phyloP scores from a whole-genome alignment of 1,140 invertebrate genomes.

The Zaprionus africanus region DNA sequence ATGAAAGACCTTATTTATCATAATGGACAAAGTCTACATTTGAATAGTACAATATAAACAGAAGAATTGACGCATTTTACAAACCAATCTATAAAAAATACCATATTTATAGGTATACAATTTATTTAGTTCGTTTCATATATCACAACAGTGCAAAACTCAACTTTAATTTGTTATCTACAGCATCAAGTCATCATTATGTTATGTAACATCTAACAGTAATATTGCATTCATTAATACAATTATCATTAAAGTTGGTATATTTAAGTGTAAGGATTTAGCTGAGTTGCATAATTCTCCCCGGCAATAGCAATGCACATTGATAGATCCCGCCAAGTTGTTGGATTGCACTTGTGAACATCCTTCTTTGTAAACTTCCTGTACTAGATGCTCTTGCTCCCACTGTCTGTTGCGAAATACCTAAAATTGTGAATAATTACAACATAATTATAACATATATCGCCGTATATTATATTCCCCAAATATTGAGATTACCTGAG shows the following conservation, averaged over 20 bases:
- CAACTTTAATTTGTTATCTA: background rate
- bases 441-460: background rate
- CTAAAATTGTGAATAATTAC: conserved; percentile 36
- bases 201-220: conserved; percentile 9
- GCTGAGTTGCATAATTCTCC: conserved; percentile 88
- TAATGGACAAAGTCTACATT: too few species aligned
- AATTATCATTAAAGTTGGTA: conserved; percentile 83
- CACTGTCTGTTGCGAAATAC: conserved; percentile 86
- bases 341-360: conserved; percentile 88
- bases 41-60: too few species aligned
- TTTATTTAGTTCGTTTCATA: conserved; percentile 17
- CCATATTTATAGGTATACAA: conserved; percentile 4
- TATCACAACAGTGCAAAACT: conserved; percentile 21
- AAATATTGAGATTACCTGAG: conserved; percentile 77
- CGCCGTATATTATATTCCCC: background rate
- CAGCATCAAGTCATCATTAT: background rate
- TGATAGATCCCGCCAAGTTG: conserved; percentile 85
- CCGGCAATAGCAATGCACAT: conserved; percentile 89
- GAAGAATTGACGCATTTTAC: background rate
- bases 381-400: conserved; percentile 86
- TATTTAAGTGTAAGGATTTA: conserved; percentile 83
- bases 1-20: too few species aligned
- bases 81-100: background rate
- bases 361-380: conserved; percentile 88
- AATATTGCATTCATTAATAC: conserved; percentile 85